Conservation (phyloP, 2,113 vertebrate genomes). For the Pica pica region DNA sequence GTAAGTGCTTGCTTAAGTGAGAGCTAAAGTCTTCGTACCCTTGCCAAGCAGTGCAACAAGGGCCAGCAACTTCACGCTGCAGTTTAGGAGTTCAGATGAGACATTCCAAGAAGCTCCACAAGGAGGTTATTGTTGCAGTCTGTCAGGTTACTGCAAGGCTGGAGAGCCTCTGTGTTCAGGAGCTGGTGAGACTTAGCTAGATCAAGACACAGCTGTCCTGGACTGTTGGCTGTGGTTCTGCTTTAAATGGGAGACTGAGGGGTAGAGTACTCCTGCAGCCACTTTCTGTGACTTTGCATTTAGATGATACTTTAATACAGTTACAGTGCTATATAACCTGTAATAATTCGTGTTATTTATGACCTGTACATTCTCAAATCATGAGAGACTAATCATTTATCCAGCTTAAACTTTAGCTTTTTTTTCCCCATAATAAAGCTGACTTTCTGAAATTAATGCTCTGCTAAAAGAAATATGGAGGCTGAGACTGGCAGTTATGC, state of each 20-base stretch:
- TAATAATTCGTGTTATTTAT: neutral
- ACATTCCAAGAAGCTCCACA: neutral
- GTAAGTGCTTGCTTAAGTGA: neutral
- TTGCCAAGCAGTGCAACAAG: neutral
- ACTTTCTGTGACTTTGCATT: neutral
- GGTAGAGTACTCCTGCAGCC: neutral
- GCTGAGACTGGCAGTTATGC: neutral
- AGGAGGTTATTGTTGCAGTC: neutral
- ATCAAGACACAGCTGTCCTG: neutral
- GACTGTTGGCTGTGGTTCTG: neutral
- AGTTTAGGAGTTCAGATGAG: neutral
- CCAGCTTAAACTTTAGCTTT: neutral
- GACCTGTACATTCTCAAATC: neutral
- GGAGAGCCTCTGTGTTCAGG: neutral
- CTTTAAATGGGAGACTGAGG: neutral
- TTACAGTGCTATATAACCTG: neutral
- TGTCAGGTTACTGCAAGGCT: neutral
- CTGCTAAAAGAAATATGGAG: neutral
- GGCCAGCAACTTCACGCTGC: neutral
- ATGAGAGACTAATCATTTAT: neutral
- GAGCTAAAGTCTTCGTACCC: accelerated
- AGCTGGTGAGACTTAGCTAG: neutral
- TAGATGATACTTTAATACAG: neutral
- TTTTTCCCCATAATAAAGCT: neutral
- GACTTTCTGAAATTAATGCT: neutral